Evolutionary conservation across 2,113 vertebrate genomes (phyloP), one percentile per base, ranked within the genome.

Genomic region (Taxidea taxus): DNA sequence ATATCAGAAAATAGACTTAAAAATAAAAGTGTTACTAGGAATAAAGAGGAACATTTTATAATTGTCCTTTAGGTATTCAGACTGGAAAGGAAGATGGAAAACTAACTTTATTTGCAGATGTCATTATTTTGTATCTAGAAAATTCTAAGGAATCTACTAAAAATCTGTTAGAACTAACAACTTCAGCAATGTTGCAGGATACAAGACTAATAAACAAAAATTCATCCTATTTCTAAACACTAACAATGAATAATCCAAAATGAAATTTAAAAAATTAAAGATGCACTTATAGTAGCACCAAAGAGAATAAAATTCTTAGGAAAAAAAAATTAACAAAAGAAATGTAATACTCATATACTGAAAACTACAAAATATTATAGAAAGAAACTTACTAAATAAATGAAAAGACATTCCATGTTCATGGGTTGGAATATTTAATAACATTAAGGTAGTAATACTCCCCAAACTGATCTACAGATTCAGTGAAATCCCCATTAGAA

Each of bases 371-470:
- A 74, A 82, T 90, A 60, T 51, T 70, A 1, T 42, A 86, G 51
- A 90, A 83, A 68, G 66, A 96, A 92, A 82, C 54, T 68, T 81
- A 60, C 39, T n/a, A n/a, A 83, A 75, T 62, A 77, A 94, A 86
- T 85, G 42, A 8, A 85, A 97, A 91, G 3, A 25, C 7, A 90
- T 68, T 6, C 64, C 27, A 39, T 42, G 0, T 54, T 64, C 66
- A 56, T 42, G 18, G 14, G 29, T 10, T 56, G 15, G 44, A 37
- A 74, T 72, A 66, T 42, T 91, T 68, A 86, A 47, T 64, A 51
- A 56, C 11, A 11, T 83, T 56, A 62, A 83, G 77, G 74, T 75
- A 60, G 54, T 10, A 81, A 80, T 18, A 74, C 2, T 60, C 16
- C 11, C 21, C 25, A 70, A 90, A 70, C 2, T 77, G 20, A 68